phyloP scores from a whole-genome alignment of 2,888 invertebrate species.

The Metallyticus violacea region DNA sequence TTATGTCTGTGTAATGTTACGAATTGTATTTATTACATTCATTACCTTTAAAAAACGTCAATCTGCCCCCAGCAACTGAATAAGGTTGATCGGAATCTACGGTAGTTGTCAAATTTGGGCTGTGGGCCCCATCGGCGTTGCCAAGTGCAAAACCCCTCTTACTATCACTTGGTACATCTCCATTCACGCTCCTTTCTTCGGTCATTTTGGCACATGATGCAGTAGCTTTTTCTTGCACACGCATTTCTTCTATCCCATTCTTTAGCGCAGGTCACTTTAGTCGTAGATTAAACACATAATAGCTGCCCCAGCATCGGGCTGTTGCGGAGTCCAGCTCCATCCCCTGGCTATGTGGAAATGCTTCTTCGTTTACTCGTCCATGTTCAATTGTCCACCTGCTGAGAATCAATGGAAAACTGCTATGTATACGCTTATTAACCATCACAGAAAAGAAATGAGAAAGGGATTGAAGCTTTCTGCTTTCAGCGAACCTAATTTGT shows the following conservation, averaged over 20 bases:
- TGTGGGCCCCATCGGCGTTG: slow-evolving; percentile 33
- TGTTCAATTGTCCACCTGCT: slow-evolving; percentile 39
- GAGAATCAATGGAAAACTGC: slow-evolving; percentile 34
- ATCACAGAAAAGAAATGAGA: background rate
- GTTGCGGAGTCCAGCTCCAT: slow-evolving; percentile 36
- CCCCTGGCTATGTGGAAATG: slow-evolving; percentile 36
- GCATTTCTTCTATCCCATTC: slow-evolving; percentile 39
- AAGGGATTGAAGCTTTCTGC: background rate
- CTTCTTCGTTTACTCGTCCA: slow-evolving; percentile 35
- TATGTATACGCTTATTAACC: slow-evolving; percentile 20
- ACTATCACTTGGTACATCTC: slow-evolving; percentile 36
- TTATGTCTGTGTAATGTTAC: background rate
- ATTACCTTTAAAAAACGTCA: slow-evolving; percentile 76
- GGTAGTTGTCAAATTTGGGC: slow-evolving; percentile 32
- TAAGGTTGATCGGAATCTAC: slow-evolving; percentile 24
- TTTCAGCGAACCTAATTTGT: background rate
- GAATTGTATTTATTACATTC: background rate
- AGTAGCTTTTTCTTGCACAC: slow-evolving; percentile 40
- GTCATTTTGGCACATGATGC: slow-evolving; percentile 42
- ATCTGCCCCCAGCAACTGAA: slow-evolving; percentile 61
- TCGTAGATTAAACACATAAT: slow-evolving; percentile 20
- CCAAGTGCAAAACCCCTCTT: slow-evolving; percentile 33
- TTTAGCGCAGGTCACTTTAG: slow-evolving; percentile 23
- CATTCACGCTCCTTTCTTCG: slow-evolving; percentile 41
- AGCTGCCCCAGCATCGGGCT: slow-evolving; percentile 34